Base-by-base conservation (phyloP, 2,888 invertebrate species). In the Archaeoteleia sp. region DNA sequence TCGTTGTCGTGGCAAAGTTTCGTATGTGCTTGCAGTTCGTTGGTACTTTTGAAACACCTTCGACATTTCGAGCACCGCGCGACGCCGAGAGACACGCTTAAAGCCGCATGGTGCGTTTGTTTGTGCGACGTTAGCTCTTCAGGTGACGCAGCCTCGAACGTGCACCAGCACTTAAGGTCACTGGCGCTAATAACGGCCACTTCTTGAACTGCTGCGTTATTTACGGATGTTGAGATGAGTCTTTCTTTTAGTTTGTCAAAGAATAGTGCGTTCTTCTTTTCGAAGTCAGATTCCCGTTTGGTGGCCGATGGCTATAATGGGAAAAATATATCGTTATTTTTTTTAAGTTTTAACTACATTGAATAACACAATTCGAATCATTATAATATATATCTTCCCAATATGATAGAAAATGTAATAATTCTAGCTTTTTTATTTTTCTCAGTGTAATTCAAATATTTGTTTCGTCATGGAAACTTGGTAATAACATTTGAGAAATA, bases 41-140 rank as follows among this genome's bases (percentile, higher is more conserved):
- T 89, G 74, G 93, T 93, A 15, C 93, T 93, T 86, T 95, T 95
- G 85, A 95, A 95, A 65, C 95, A 89, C 82, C 94, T 94, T 70
- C 95, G 89, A 83, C 95, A 95, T 81, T 92, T 91, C 84, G 94
- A 94, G 82, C 95, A 95, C 60, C 95, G 89, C 43, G 93, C 92
- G 8, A 94, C 93, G 68, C 91, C 90, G 76, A 88, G 84, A 73
- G 83, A 83, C 48, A 83, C 83, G 67, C 83, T 83, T 65, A 83
- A 75, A 58, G 83, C 83, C 27, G 83, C 78, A 62, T 81, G 83
- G 68, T 83, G 83, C 20, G 82, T 83, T 66, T 80, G 82, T 74
- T 78, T 82, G 73, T 83, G 83, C 61, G 73, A 78, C 66, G 78
- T 75, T 73, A 83, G 71, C 68, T 83, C 82, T 63, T 82, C 83